Base-by-base conservation (phyloP, 2,113 vertebrate species). In the Albula goreensis region DNA sequence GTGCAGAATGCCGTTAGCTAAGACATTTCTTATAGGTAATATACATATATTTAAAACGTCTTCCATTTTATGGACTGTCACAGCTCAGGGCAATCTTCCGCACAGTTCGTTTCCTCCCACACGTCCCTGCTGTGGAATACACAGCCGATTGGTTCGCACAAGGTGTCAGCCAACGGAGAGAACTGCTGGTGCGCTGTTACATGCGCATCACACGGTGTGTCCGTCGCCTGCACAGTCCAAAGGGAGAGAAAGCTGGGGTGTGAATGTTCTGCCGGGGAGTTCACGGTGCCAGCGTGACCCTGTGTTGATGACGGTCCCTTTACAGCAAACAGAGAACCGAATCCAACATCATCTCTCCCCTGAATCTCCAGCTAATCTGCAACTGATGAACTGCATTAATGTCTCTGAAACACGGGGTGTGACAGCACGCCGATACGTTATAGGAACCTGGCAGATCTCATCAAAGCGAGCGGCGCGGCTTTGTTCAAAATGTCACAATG, bases 401-500 rank as follows among this genome's bases (percentile, higher is more conserved):
- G 93, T 93, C 91, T 90, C 93, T 91, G 92, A 94, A 95, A 93
- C 95, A 93, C 92, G 93, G 93, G 93, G 94, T 95, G 92, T 94
- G 94, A 93, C 93, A 93, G 92, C 93, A 93, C 92, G 91, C 92
- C 94, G 93, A 94, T 94, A 93, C 92, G 94, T 95, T 95, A 92
- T 91, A 93, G 93, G 93, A 94, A 90, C 90, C 91, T 87, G 92
- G 91, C 90, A 90, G 93, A 94, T 91, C 94, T 94, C 94, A 95
- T 95, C 93, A 95, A 94, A 94, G 94, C 92, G 92, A 93, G 93
- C 94, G 90, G 94, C 91, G 92, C 89, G 91, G 94, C 95, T 96
- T 96, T 96, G 94, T 96, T 95, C 94, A 94, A 96, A 96, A 96
- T 96, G 95, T 96, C 95, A 95, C 93, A 86, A 95, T 96, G 95